Evolutionary conservation across 92 coral and sea anemone species (phyloP).

Genomic region (Parazoanthus swiftii): DNA sequence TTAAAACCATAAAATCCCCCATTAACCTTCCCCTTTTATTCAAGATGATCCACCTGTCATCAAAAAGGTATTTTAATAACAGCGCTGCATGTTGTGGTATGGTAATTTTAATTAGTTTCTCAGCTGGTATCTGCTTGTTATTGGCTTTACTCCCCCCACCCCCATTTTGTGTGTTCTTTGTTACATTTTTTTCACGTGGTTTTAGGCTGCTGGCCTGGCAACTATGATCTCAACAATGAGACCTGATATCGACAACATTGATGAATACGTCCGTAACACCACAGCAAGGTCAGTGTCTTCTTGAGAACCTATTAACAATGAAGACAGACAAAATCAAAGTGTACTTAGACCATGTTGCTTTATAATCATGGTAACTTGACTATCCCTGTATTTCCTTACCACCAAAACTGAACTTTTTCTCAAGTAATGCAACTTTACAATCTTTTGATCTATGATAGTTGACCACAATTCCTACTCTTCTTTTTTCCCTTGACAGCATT

Average conservation of each 20-base stretch:
- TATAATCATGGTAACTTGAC: too few relatives aligned
- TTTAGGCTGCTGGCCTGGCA: constrained; percentile 98
- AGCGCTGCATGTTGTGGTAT: too few relatives aligned
- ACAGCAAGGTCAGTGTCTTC: constrained; percentile 86
- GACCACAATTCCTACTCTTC: neutral
- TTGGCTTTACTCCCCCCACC: too few relatives aligned
- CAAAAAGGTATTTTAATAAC: too few relatives aligned
- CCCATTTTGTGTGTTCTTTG: neutral
- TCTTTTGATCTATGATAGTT: neutral
- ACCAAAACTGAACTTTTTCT: too few relatives aligned
- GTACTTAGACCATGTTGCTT: neutral
- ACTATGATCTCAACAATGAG: constrained; percentile 99
- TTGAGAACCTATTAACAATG: neutral
- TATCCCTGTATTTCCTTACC: too few relatives aligned
- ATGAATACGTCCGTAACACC: constrained; percentile 99
- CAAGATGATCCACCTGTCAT: too few relatives aligned
- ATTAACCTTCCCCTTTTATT: neutral
- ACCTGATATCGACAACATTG: constrained; percentile 99
- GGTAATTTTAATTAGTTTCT: too few relatives aligned
- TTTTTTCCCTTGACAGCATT: constrained; percentile 7
- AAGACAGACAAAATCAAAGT: neutral
- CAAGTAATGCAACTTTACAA: too few relatives aligned
- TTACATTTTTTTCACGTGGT: constrained; percentile 2
- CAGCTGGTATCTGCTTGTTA: neutral
- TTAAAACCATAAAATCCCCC: too few relatives aligned